phyloP scores from a whole-genome alignment of 2,888 invertebrate species.

The Lottia gigantea region DNA sequence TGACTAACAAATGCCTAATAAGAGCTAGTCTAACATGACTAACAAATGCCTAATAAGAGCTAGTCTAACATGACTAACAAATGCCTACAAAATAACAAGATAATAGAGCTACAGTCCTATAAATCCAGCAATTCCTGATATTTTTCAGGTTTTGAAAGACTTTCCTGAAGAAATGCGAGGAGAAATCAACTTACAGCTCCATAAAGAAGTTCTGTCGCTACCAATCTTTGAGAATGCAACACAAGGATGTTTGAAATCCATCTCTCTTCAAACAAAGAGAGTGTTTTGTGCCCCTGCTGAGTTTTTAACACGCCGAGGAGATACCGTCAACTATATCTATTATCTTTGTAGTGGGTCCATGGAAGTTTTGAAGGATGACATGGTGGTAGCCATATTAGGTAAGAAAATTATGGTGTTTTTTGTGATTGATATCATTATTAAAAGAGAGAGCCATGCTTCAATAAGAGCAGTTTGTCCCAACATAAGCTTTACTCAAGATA shows the following conservation, averaged over 20 bases:
- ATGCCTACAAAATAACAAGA: too few relatives aligned
- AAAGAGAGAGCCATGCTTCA: too few relatives aligned
- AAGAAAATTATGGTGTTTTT: too few relatives aligned
- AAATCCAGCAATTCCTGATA: not conserved
- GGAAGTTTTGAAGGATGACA: constrained; percentile 95
- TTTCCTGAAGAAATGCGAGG: constrained; percentile 96
- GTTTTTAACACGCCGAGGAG: constrained; percentile 92
- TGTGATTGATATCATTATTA: too few relatives aligned
- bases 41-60: too few relatives aligned
- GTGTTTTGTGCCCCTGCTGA: constrained; percentile 97
- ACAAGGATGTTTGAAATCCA: constrained; percentile 90
- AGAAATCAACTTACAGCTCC: constrained; percentile 94
- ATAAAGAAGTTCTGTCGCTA: constrained; percentile 91
- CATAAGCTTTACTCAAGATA: too few relatives aligned
- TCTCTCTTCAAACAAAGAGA: constrained; percentile 90
- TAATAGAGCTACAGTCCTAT: not conserved
- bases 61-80: too few relatives aligned
- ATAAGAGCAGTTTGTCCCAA: too few relatives aligned
- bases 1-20: too few relatives aligned
- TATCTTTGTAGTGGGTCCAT: constrained; percentile 96
- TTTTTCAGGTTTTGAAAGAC: constrained; percentile 75
- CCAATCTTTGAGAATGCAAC: constrained; percentile 95
- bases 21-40: too few relatives aligned
- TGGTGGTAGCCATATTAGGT: constrained; percentile 98
- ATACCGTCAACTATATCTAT: constrained; percentile 92